phyloP scores from a whole-genome alignment of 2,888 invertebrate species.

The Himalopsyche japonica region DNA sequence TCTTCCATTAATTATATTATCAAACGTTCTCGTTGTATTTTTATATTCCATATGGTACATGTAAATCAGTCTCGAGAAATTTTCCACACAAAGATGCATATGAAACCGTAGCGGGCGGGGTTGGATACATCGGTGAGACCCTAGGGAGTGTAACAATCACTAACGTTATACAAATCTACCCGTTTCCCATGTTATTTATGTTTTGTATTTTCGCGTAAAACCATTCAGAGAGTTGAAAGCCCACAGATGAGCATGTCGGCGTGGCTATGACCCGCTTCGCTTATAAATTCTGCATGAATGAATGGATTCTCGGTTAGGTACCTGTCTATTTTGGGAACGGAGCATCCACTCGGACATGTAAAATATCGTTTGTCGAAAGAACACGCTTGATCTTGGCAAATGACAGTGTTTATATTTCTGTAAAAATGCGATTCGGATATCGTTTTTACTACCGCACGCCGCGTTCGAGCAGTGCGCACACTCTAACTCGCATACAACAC shows the following conservation, averaged over 20 bases:
- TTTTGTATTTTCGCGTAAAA: background rate
- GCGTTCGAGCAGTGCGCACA: background rate
- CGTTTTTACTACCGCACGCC: background rate
- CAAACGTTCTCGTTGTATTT: too few species aligned
- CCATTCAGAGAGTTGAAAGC: background rate
- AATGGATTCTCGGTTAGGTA: conserved; percentile 18
- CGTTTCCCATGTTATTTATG: background rate
- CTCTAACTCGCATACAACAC: background rate
- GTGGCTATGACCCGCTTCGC: background rate
- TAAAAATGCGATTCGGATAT: background rate
- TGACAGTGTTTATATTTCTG: background rate
- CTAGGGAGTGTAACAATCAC: too few species aligned
- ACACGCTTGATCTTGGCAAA: conserved; percentile 1
- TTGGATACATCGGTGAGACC: too few species aligned
- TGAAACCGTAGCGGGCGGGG: too few species aligned
- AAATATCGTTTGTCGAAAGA: background rate
- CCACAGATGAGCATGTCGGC: background rate
- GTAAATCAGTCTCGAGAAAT: too few species aligned
- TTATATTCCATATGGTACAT: too few species aligned
- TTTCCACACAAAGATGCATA: too few species aligned
- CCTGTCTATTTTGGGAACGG: conserved; percentile 11
- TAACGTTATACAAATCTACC: too few species aligned
- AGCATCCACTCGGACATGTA: background rate
- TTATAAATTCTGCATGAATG: conserved; percentile 23
- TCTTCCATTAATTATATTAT: too few species aligned